Evolutionary conservation across 2,797 vertebrate genomes (phyloP).

Genomic region (Lindbergichthys nudifrons): DNA sequence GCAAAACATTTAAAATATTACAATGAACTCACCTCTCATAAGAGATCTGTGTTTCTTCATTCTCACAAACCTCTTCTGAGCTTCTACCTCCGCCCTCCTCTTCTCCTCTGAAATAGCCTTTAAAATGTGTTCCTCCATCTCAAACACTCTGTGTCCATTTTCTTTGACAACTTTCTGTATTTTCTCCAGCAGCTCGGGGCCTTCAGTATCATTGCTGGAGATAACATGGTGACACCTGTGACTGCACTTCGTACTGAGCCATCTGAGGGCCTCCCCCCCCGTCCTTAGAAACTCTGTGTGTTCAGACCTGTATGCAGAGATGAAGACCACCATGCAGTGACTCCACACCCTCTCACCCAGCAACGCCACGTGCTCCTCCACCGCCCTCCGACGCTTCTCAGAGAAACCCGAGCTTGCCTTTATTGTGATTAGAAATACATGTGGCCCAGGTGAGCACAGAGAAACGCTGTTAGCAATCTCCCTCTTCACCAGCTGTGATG

Average conservation of each 20-base stretch:
- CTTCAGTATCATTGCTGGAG: neutral
- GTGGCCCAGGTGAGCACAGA: constrained; percentile 79
- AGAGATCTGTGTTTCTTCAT: constrained; percentile 61
- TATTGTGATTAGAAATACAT: constrained; percentile 78
- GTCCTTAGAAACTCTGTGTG: neutral
- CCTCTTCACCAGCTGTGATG: constrained; percentile 69
- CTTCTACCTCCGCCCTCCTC: constrained; percentile 56
- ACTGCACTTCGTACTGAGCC: constrained; percentile 69
- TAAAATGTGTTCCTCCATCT: constrained; percentile 41
- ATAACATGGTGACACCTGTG: constrained; percentile 62
- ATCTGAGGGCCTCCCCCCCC: constrained; percentile 34
- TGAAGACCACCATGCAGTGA: constrained; percentile 73
- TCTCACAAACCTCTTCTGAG: constrained; percentile 54
- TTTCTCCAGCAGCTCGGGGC: constrained; percentile 58
- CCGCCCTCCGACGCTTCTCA: constrained; percentile 55
- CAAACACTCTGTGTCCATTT: constrained; percentile 66
- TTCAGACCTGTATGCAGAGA: neutral
- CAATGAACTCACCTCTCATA: constrained; percentile 55
- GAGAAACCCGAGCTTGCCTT: constrained; percentile 79
- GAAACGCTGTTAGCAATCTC: constrained; percentile 74
- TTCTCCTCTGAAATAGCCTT: constrained; percentile 47
- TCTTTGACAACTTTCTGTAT: constrained; percentile 54
- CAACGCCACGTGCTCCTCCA: constrained; percentile 76
- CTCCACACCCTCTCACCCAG: constrained; percentile 70
- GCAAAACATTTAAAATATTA: neutral